These are phyloP conservation scores for Lagorchestes hirsutus DNA, from an alignment of 2,797 vertebrate species.

Conservation along the genomic window DNA sequence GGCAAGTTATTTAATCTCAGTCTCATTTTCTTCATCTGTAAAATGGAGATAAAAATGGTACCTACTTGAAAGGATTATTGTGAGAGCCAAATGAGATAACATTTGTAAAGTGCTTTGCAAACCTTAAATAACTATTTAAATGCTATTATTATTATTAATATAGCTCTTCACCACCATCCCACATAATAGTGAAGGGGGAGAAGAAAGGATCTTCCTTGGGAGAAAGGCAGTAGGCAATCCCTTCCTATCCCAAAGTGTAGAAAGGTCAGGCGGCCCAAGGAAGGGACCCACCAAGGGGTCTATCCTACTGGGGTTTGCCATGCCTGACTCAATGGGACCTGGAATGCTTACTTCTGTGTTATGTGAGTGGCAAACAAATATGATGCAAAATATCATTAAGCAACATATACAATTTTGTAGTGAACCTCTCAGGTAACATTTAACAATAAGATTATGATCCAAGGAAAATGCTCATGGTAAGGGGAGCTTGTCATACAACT, in stretches of 20 bases:
- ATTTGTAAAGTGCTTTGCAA: neutral
- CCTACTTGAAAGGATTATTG: neutral
- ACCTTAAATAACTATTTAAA: neutral
- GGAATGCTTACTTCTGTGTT: neutral
- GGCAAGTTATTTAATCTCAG: neutral
- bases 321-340: neutral
- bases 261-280: neutral
- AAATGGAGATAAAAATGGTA: neutral
- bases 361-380: slow-evolving; percentile 61
- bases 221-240: neutral
- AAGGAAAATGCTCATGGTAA: neutral
- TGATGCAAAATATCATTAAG: slow-evolving; percentile 62
- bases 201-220: neutral
- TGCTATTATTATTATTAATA: neutral
- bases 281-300: neutral
- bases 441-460: slow-evolving; percentile 19
- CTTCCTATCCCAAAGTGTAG: neutral
- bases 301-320: neutral
- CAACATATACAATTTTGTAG: slow-evolving; percentile 51
- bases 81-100: neutral
- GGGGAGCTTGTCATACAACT: neutral
- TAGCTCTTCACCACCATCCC: neutral
- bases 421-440: slow-evolving; percentile 1
- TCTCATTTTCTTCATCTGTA: neutral
- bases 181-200: neutral